These are phyloP conservation scores for Psylliodes chrysocephalus DNA, from an alignment of 2,888 invertebrate species.

Conservation along the genomic window DNA sequence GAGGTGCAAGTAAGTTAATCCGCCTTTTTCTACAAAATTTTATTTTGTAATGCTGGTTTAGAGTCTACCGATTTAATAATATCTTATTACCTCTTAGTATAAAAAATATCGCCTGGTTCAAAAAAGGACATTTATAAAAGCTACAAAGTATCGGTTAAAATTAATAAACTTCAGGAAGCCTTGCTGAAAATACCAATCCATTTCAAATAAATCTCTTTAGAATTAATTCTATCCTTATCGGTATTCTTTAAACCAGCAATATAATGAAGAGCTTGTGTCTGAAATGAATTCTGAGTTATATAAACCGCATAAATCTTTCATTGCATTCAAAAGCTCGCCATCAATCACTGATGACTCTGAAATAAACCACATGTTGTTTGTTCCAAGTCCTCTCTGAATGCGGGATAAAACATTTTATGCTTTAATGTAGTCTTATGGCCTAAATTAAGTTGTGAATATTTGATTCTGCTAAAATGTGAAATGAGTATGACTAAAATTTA, in stretches of 20 bases:
- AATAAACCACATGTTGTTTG: background rate
- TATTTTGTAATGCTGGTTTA: background rate
- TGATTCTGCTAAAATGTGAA: background rate
- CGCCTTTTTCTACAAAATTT: slow-evolving; percentile 23
- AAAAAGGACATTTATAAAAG: too few relatives aligned
- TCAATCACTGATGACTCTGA: background rate
- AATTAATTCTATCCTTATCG: background rate
- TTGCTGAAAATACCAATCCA: too few relatives aligned
- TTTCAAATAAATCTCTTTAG: too few relatives aligned
- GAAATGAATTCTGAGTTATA: background rate
- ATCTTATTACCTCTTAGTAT: too few relatives aligned
- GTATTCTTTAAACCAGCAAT: background rate
- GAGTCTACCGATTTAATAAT: background rate
- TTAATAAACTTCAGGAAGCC: too few relatives aligned
- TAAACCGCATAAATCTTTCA: background rate
- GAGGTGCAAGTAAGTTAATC: slow-evolving; percentile 71
- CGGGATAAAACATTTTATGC: too few relatives aligned
- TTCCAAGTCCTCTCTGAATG: too few relatives aligned
- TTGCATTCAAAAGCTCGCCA: too few relatives aligned
- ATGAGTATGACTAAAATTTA: too few relatives aligned
- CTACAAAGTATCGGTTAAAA: too few relatives aligned
- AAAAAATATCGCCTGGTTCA: too few relatives aligned
- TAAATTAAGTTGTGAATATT: background rate
- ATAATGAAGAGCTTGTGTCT: background rate
- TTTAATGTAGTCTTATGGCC: background rate